A percentile compares a stretch with the other conserved stretches of the same genome.
phyloP scores from a whole-genome alignment of 2,888 invertebrate species.

The Chloromyia formosa region DNA sequence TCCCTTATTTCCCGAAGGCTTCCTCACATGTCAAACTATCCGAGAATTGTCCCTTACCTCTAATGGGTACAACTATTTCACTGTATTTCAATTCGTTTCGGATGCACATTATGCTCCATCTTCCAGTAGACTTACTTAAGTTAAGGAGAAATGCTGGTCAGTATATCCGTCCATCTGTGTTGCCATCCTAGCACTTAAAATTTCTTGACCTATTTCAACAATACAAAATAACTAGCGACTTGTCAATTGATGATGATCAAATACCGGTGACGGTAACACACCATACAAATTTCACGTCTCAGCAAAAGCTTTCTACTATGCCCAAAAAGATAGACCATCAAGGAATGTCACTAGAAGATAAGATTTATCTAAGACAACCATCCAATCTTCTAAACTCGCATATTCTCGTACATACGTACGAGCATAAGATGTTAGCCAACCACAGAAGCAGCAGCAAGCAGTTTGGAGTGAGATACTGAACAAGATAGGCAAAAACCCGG shows the following conservation, averaged over 20 bases:
- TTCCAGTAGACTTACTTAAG: slow-evolving; percentile 23
- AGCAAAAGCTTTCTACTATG: slow-evolving; percentile 4
- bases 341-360: slow-evolving; percentile 39
- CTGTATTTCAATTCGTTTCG: background rate
- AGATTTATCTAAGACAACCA: slow-evolving; percentile 34
- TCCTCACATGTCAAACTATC: slow-evolving; percentile 15
- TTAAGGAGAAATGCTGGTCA: slow-evolving; percentile 23
- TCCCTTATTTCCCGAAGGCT: slow-evolving; percentile 38
- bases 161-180: too few species aligned
- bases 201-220: background rate
- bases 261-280: background rate
- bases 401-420: background rate
- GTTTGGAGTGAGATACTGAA: background rate
- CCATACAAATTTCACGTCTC: background rate
- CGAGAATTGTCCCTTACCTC: slow-evolving; percentile 20
- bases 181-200: background rate
- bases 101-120: background rate
- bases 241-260: background rate
- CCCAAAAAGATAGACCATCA: slow-evolving; percentile 14
- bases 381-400: slow-evolving; percentile 8
- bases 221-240: background rate
- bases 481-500: background rate
- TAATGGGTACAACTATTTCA: background rate
- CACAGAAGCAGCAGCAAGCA: background rate
- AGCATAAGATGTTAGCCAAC: background rate